A percentile compares a stretch with the other conserved stretches of the same genome.
phyloP scores from a whole-genome alignment of 2,113 vertebrate genomes.

The Cyanocitta stelleri region DNA sequence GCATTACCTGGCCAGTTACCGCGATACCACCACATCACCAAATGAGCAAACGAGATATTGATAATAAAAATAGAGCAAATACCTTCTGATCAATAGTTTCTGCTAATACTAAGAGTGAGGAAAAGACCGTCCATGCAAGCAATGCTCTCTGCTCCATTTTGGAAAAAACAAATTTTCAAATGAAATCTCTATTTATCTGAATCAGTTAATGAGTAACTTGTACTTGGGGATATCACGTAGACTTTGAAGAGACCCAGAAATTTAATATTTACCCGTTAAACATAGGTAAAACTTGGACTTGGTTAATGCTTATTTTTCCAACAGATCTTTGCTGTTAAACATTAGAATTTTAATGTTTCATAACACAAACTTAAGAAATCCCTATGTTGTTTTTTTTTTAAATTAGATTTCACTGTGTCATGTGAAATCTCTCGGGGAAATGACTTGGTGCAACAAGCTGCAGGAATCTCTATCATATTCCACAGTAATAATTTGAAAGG shows the following conservation, averaged over 20 bases:
- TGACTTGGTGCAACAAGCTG: not conserved
- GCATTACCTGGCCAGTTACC: accelerated
- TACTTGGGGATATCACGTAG: not conserved
- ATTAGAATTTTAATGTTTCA: not conserved
- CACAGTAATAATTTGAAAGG: not conserved
- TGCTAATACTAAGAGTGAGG: not conserved
- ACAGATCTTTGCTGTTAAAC: not conserved
- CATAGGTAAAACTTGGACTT: not conserved
- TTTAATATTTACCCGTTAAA: conserved; percentile 48
- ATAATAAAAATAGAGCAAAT: conserved; percentile 14
- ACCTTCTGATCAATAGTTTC: conserved; percentile 34
- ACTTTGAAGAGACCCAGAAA: conserved; percentile 9
- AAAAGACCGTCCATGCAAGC: not conserved
- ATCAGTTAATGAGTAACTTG: conserved; percentile 62
- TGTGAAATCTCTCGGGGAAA: accelerated
- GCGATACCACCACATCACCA: accelerated
- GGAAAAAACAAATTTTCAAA: not conserved
- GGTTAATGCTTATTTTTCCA: not conserved
- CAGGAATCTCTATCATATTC: not conserved
- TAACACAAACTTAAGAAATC: not conserved
- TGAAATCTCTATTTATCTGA: not conserved
- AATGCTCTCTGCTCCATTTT: conserved; percentile 43
- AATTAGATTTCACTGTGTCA: not conserved
- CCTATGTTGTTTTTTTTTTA: not conserved
- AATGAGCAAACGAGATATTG: not conserved